Evolutionary conservation across 2,888 invertebrate genomes (phyloP).

Genomic region (Stenurella melanura): DNA sequence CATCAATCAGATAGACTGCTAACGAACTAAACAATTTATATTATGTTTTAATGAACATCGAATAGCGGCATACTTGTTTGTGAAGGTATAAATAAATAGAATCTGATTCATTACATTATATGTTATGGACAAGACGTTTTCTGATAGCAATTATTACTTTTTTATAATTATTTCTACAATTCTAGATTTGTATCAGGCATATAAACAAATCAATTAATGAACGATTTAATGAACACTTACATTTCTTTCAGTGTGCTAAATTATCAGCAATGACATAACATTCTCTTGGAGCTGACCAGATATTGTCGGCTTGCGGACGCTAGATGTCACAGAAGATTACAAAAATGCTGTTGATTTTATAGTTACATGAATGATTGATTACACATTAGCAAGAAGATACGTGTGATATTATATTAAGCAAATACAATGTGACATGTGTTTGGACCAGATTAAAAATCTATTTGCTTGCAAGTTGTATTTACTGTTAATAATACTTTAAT

Average conservation of each 20-base stretch:
- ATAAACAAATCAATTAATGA: background rate
- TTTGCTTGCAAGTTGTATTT: too few relatives aligned
- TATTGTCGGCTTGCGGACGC: background rate
- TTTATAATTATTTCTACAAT: background rate
- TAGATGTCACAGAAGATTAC: background rate
- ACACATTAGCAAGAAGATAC: too few relatives aligned
- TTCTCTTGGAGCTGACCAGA: too few relatives aligned
- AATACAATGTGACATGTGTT: too few relatives aligned
- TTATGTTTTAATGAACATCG: constrained; percentile 12
- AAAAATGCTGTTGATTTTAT: too few relatives aligned
- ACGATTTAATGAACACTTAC: background rate
- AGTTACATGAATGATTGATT: too few relatives aligned
- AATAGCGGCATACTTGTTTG: constrained; percentile 15
- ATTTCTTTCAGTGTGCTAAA: background rate
- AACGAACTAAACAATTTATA: constrained; percentile 27
- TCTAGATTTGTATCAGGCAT: background rate
- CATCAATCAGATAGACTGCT: constrained; percentile 21
- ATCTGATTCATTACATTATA: background rate
- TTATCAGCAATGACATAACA: background rate
- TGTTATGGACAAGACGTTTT: constrained; percentile 12
- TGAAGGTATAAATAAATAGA: background rate
- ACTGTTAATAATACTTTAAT: too few relatives aligned
- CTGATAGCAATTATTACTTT: background rate
- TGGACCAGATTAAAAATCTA: too few relatives aligned
- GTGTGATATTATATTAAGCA: too few relatives aligned